These are phyloP conservation scores for Drosophila kanekoi DNA, from an alignment of 2,888 invertebrate genomes.

Conservation along the genomic window DNA sequence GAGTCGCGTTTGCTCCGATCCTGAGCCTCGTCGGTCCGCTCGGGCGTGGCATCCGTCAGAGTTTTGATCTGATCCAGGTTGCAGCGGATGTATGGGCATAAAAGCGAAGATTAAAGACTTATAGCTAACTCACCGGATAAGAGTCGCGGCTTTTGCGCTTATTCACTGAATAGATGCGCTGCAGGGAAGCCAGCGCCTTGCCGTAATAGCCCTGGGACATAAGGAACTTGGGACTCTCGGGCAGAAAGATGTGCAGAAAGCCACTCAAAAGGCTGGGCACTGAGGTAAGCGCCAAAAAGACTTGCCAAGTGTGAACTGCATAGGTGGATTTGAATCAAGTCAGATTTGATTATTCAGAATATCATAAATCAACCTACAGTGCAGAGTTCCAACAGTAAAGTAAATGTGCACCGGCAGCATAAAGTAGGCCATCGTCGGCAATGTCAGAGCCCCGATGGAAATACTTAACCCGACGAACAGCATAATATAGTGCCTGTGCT, in stretches of 20 bases:
- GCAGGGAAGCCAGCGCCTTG: constrained; percentile 75
- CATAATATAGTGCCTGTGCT: constrained; percentile 88
- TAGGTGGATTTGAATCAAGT: background rate
- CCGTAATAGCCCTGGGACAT: constrained; percentile 78
- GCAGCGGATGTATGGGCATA: background rate
- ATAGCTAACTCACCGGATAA: constrained; percentile 87
- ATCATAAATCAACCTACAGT: constrained; percentile 40
- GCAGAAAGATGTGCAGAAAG: constrained; percentile 63
- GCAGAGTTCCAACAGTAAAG: constrained; percentile 39
- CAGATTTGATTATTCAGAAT: background rate
- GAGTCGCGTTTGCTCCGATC: background rate
- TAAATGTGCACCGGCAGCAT: constrained; percentile 87
- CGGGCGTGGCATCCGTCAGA: constrained; percentile 51
- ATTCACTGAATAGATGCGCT: constrained; percentile 88
- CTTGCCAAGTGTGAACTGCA: constrained; percentile 74
- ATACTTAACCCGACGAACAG: constrained; percentile 88
- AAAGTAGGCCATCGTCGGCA: constrained; percentile 90
- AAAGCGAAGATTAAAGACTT: background rate
- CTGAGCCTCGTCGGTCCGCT: constrained; percentile 11
- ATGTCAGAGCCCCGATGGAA: constrained; percentile 87
- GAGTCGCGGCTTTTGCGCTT: constrained; percentile 87
- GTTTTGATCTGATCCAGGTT: constrained; percentile 37
- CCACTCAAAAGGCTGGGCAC: constrained; percentile 69
- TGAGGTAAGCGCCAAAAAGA: constrained; percentile 67
- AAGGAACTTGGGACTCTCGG: constrained; percentile 83